Percentiles rank a stretch among this genome's conserved stretches.
These are phyloP conservation scores for Moxostoma hubbsi DNA, from an alignment of 2,797 vertebrate species.

Conservation along the genomic window DNA sequence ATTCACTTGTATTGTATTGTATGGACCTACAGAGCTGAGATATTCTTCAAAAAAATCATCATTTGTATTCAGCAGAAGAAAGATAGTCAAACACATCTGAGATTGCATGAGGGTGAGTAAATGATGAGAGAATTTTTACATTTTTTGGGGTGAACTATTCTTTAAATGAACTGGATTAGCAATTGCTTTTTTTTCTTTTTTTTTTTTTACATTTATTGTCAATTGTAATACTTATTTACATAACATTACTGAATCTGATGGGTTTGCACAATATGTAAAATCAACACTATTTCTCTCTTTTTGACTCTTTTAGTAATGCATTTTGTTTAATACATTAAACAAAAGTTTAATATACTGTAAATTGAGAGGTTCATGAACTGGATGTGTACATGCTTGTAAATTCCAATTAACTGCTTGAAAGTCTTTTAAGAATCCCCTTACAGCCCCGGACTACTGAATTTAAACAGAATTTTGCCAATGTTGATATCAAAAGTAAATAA, in stretches of 20 bases:
- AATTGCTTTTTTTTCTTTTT: too few relatives aligned
- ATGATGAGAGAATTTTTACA: too few relatives aligned
- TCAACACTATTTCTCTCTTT: conserved; percentile 24
- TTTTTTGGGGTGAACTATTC: too few relatives aligned
- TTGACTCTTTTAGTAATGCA: not conserved
- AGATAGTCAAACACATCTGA: too few relatives aligned
- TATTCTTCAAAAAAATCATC: too few relatives aligned
- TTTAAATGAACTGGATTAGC: too few relatives aligned
- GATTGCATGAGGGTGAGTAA: too few relatives aligned
- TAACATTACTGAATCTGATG: not conserved
- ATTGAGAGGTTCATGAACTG: conserved; percentile 17
- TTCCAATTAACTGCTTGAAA: not conserved
- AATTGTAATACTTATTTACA: not conserved
- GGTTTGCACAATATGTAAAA: conserved; percentile 25
- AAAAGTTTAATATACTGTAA: not conserved
- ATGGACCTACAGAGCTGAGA: too few relatives aligned
- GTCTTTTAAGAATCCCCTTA: not conserved
- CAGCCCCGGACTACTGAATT: conserved; percentile 1
- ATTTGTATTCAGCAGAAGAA: too few relatives aligned
- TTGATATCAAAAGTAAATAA: conserved; percentile 35
- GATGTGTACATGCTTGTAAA: conserved; percentile 28
- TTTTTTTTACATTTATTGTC: too few relatives aligned
- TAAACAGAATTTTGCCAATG: conserved; percentile 6
- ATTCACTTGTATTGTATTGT: too few relatives aligned
- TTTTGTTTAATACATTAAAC: not conserved